Conservation (phyloP, 1,140 invertebrate species). For the Eupristina koningsbergeri region DNA sequence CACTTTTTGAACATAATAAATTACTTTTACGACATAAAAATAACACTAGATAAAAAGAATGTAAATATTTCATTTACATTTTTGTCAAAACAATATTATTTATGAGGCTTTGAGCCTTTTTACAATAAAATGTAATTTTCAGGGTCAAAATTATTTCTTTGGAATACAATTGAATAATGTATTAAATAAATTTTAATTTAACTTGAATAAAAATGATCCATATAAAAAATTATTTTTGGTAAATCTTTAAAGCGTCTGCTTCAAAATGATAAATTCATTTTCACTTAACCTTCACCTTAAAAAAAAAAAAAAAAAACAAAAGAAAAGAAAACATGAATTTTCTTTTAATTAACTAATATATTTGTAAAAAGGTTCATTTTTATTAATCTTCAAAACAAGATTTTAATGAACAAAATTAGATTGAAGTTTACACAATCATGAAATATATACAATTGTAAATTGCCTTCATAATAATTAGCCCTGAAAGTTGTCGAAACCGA, state of each 20-base stretch:
- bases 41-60: background rate
- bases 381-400: conserved; percentile 35
- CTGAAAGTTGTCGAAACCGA: conserved; percentile 25
- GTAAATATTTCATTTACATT: conserved; percentile 24
- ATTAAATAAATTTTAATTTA: conserved; percentile 27
- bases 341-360: conserved; percentile 25
- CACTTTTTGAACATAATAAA: conserved; percentile 40
- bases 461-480: conserved; percentile 26
- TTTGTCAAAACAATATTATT: conserved; percentile 17
- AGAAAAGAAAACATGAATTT: conserved; percentile 8
- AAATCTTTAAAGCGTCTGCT: conserved; percentile 37
- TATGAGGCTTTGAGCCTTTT: conserved; percentile 21
- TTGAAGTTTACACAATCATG: conserved; percentile 7
- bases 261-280: conserved; percentile 29
- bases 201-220: conserved; percentile 5
- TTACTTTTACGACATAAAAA: conserved; percentile 31
- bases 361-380: conserved; percentile 31
- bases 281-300: conserved; percentile 35
- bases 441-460: conserved; percentile 43
- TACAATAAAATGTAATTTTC: conserved; percentile 25
- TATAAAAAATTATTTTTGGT: conserved; percentile 44
- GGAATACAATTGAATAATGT: conserved; percentile 29
- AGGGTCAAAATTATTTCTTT: conserved; percentile 41
- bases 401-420: conserved; percentile 34
- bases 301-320: conserved; percentile 34